Conservation (phyloP, 2,113 vertebrate species). For the Eublepharis macularius region DNA sequence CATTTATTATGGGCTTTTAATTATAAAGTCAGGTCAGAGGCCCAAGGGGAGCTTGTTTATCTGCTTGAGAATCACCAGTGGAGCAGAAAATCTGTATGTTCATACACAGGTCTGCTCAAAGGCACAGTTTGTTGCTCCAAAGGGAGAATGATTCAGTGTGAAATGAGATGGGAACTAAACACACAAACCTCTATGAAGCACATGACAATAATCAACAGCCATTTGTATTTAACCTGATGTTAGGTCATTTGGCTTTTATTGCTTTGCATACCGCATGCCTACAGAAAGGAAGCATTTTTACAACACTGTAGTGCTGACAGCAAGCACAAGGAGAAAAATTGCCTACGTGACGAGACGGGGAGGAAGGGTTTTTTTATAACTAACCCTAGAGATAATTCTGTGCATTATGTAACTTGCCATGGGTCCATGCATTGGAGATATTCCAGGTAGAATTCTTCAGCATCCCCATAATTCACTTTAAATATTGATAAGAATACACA, state of each 20-base stretch:
- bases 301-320: neutral
- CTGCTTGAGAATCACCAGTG: neutral
- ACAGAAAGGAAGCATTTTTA: constrained; percentile 1
- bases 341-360: neutral
- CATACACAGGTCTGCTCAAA: neutral
- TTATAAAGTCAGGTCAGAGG: neutral
- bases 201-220: neutral
- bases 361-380: neutral
- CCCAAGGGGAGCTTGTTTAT: neutral
- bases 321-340: no score
- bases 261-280: neutral
- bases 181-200: neutral
- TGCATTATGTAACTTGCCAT: neutral
- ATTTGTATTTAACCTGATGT: neutral
- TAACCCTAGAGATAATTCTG: neutral
- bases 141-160: neutral
- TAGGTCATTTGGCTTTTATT: neutral
- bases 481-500: no score
- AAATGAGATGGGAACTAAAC: neutral
- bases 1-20: neutral
- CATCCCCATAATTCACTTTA: no score
- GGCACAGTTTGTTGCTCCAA: neutral
- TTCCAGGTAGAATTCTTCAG: neutral
- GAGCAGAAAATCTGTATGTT: neutral
- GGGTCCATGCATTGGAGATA: neutral